Conservation (phyloP, 1,140 invertebrate genomes). For the Micrasema minimum region DNA sequence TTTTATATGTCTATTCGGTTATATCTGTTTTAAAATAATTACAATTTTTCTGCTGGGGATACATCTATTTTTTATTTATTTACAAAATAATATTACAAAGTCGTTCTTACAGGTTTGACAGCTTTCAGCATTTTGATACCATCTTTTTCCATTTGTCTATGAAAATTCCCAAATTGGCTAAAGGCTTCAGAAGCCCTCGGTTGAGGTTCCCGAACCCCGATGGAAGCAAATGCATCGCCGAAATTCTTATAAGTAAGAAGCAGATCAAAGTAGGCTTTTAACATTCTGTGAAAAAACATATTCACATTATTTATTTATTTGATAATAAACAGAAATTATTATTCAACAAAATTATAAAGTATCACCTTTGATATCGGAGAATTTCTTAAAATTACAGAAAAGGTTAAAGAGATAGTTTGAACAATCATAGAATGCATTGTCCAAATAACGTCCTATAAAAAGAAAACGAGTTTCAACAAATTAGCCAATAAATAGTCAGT, state of each 20-base stretch:
- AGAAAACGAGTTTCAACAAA: no score
- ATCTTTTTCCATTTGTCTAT: conserved; percentile 91
- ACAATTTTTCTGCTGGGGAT: no score
- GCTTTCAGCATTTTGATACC: conserved; percentile 91
- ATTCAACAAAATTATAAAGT: no score
- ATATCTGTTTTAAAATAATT: neutral
- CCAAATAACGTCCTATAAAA: no score
- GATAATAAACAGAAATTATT: no score
- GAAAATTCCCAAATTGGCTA: conserved; percentile 93
- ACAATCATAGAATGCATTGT: no score
- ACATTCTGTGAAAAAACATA: conserved; percentile 64
- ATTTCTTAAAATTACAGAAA: no score
- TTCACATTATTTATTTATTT: conserved; percentile 37
- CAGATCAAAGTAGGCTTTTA: conserved; percentile 72
- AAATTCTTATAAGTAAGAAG: conserved; percentile 81
- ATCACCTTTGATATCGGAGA: no score
- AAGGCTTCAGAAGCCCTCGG: conserved; percentile 95
- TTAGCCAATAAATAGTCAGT: no score
- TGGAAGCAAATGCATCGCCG: conserved; percentile 93
- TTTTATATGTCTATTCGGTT: neutral
- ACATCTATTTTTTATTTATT: no score
- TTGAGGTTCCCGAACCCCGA: conserved; percentile 96
- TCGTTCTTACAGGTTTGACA: conserved; percentile 82
- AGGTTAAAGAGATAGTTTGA: no score
- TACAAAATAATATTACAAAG: no score